phyloP scores from a whole-genome alignment of 2,888 invertebrate species.

The Diaperis boleti region DNA sequence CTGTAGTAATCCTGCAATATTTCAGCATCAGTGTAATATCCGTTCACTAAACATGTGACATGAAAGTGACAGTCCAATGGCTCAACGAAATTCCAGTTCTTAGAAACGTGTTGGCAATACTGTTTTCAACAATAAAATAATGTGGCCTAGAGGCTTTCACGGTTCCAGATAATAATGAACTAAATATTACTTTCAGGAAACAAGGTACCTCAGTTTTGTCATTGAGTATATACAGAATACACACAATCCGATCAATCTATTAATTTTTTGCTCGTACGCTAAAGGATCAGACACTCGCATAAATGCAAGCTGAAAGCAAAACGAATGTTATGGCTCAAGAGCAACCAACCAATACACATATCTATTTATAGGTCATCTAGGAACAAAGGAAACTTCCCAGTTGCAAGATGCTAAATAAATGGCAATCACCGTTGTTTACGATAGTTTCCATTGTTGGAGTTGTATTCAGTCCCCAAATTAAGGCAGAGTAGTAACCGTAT shows the following conservation, averaged over 20 bases:
- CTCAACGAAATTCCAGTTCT: too few species aligned
- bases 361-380: constrained; percentile 45
- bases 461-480: constrained; percentile 53
- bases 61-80: too few species aligned
- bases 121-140: too few species aligned
- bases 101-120: too few species aligned
- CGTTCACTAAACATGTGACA: too few species aligned
- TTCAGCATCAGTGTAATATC: too few species aligned
- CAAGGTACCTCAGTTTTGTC: too few species aligned
- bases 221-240: too few species aligned
- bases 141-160: too few species aligned
- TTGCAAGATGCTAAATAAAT: constrained; percentile 48
- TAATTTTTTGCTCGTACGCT: background rate
- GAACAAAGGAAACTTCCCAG: constrained; percentile 45
- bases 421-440: constrained; percentile 48
- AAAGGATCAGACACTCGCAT: constrained; percentile 1
- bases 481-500: constrained; percentile 55
- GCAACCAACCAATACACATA: constrained; percentile 24
- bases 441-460: constrained; percentile 48
- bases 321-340: constrained; percentile 12
- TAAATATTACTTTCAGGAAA: too few species aligned
- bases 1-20: too few species aligned
- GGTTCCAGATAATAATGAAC: too few species aligned
- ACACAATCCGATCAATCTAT: constrained; percentile 1
- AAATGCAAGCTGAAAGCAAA: constrained; percentile 19